These are phyloP conservation scores for Dallia pectoralis DNA, from an alignment of 2,797 vertebrate genomes.

Conservation along the genomic window DNA sequence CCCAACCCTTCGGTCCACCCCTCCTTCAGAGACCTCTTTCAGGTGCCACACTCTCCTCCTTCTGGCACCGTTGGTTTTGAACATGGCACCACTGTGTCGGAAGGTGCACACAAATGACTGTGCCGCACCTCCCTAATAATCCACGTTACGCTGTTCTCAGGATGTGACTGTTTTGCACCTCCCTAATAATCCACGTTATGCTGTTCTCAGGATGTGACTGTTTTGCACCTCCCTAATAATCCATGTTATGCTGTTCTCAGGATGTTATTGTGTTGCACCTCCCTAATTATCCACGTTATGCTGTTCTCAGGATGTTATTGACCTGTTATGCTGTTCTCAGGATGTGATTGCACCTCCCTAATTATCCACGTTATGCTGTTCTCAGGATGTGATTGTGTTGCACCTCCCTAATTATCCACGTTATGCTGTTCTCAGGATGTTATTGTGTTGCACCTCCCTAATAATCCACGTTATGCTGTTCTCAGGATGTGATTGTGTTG, in stretches of 20 bases:
- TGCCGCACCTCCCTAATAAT: not conserved
- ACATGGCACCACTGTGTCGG: not conserved
- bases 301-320: too few species aligned
- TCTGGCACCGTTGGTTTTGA: not conserved
- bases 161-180: too few species aligned
- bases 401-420: not conserved
- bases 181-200: too few species aligned
- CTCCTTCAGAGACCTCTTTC: constrained; percentile 92
- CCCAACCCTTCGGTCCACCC: constrained; percentile 87
- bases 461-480: not conserved
- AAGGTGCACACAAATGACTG: not conserved
- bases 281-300: too few species aligned
- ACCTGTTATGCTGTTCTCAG: too few species aligned
- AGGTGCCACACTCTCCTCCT: constrained; percentile 63
- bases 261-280: too few species aligned
- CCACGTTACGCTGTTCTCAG: constrained; percentile 59
- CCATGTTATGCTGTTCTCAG: too few species aligned
- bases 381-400: not conserved
- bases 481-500: not conserved
- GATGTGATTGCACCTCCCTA: not conserved
- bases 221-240: too few species aligned
- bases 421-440: too few species aligned
- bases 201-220: too few species aligned
- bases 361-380: not conserved
- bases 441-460: not conserved